phyloP scores from a whole-genome alignment of 1,140 invertebrate genomes.

The Drosophila setifemur region DNA sequence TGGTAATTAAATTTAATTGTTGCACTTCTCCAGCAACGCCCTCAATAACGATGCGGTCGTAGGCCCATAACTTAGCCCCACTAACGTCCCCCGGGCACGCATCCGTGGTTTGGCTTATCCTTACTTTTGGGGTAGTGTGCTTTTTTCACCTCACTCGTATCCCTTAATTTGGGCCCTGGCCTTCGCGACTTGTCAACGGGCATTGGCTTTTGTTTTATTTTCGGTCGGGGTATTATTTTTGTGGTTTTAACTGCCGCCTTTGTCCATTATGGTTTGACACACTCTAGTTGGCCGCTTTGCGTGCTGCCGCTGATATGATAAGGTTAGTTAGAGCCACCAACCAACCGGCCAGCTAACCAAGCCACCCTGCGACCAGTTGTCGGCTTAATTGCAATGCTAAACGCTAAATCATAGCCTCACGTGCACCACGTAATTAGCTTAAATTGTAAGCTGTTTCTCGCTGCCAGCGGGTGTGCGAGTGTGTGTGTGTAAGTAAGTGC shows the following conservation, averaged over 20 bases:
- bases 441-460: slow-evolving; percentile 74
- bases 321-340: slow-evolving; percentile 21
- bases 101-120: slow-evolving; percentile 15
- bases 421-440: slow-evolving; percentile 78
- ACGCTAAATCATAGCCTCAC: slow-evolving; percentile 76
- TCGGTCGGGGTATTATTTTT: slow-evolving; percentile 11
- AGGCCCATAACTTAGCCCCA: slow-evolving; percentile 57
- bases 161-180: background rate
- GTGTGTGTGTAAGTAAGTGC: slow-evolving; percentile 5
- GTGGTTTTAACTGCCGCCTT: slow-evolving; percentile 56
- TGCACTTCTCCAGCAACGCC: slow-evolving; percentile 62
- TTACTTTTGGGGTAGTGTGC: too few species aligned
- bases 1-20: slow-evolving; percentile 81
- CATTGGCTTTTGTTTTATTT: slow-evolving; percentile 33
- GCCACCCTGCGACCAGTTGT: slow-evolving; percentile 4
- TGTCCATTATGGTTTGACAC: slow-evolving; percentile 58
- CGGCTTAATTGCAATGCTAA: slow-evolving; percentile 73
- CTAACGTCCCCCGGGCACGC: slow-evolving; percentile 18
- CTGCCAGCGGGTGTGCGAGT: too few species aligned
- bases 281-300: slow-evolving; percentile 51
- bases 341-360: background rate
- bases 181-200: slow-evolving; percentile 23
- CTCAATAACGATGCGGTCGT: slow-evolving; percentile 46
- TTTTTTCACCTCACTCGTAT: too few species aligned
- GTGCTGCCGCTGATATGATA: slow-evolving; percentile 72